Base-by-base conservation (phyloP, 2,797 vertebrate species). In the Pempheris klunzingeri region DNA sequence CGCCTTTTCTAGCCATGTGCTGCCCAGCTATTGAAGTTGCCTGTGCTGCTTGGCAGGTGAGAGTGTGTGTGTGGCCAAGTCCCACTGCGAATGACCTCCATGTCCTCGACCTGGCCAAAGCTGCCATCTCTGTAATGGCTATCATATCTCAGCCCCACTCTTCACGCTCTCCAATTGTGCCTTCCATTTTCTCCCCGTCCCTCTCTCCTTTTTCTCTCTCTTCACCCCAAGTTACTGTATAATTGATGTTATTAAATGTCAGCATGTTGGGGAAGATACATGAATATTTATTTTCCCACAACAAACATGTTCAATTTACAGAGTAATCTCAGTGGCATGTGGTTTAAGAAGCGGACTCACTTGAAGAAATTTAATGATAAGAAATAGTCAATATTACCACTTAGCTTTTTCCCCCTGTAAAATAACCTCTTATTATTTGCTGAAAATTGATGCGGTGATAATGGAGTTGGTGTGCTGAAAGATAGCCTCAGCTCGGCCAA, bases 81-180 rank as follows among this genome's bases (percentile, higher is more conserved):
- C 88, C 87, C 89, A 77, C 88, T 77, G 85, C 74, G 92, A 87
- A 76, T 81, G 90, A 93, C 93, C 91, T 86, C 75, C 61, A 68
- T 84, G 90, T 91, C 92, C 89, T 90, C 78, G 67, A 85, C 82
- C 90, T 82, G 88, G 86, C 82, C 79, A 55, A 73, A 84, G 67
- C 88, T 90, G 85, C 87, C 83, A 90, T 80, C 76, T 71, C 77
- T 78, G 77, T 92, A 93, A 92, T 89, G 88, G 86, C 84, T 81
- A 84, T 87, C 86, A 88, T 88, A 89, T 88, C 90, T 91, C 88
- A 87, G 78, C 79, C 32, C 75, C 67, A 50, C 80, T 81, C 80
- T 74, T 84, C 68, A 36, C 32, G 43, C 67, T 83, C 79, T 82
- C 61, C 77, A 74, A 63, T 46, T 61, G 74, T 64, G 43, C 64